Base-by-base conservation (phyloP, 2,797 vertebrate genomes). In the Gorsachius magnificus region DNA sequence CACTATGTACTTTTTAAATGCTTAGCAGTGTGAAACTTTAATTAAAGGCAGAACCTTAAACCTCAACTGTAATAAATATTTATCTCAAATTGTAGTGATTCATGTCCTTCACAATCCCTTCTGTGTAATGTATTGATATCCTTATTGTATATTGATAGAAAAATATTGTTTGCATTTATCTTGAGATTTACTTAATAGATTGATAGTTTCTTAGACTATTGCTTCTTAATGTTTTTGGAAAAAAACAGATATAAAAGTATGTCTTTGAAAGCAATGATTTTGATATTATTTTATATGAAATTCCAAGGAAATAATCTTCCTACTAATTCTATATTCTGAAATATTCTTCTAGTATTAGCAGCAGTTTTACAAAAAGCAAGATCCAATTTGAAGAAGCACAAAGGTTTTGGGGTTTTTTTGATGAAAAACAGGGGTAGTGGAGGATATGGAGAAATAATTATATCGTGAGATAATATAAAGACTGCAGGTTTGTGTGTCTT, bases 381-480 rank as follows among this genome's bases (percentile, higher is more conserved):
- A 95, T 76, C 33, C 38, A 90, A 60, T 90, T 72, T 78, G 22
- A 90, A 74, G 38, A 87, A 77, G 33, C 15, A 72, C n/a, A 80
- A 87, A 70, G 33, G 22, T 38, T 92, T 91, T 13, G 7, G 7
- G 2, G 1, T 1, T 46, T 76, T 84, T 89, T 79, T 83, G 4
- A 88, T 72, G 35, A 92, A 91, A 90, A 81, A 11, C 3, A 28
- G 10, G 3, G 5, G 18, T 58, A 87, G 21, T 68, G 21, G n/a
- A 85, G 26, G 72, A 72, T 72, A 82, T 35, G 63, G 36, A 90
- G 48, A 83, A 94, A 94, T 82, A 95, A 95, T 95, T 91, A 63
- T 76, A 75, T 75, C n/a, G n/a, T 88, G 51, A 88, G 58, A 75
- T 86, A 95, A 70, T 84, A 94, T 69, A 81, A 95, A 84, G 63